Conservation (phyloP, 2,888 invertebrate genomes). For the Platypus cylindrus region DNA sequence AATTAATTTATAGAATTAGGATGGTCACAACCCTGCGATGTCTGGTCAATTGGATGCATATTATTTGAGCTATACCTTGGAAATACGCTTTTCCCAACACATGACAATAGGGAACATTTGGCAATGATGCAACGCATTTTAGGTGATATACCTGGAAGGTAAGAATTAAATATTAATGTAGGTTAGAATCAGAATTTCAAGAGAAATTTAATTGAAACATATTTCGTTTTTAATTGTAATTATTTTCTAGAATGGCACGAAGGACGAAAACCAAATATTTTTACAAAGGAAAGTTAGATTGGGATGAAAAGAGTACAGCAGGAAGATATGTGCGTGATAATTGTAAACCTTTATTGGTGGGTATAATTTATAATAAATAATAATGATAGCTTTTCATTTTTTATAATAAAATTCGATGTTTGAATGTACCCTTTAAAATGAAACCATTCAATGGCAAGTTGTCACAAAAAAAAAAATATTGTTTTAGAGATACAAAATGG, state of each 20-base stretch:
- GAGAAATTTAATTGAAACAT: no score
- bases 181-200: no score
- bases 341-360: constrained; percentile 89
- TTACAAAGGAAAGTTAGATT: constrained; percentile 92
- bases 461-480: no score
- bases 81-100: constrained; percentile 97
- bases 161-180: no score
- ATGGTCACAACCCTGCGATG: constrained; percentile 98
- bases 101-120: constrained; percentile 98
- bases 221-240: no score
- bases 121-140: constrained; percentile 99
- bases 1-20: constrained; percentile 70
- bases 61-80: constrained; percentile 98
- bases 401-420: no score
- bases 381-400: constrained; percentile 2
- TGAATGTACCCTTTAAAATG: no score
- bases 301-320: constrained; percentile 94
- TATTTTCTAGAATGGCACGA: constrained; percentile 56
- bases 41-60: constrained; percentile 99
- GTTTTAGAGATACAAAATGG: constrained; percentile 75
- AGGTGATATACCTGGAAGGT: constrained; percentile 93
- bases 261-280: constrained; percentile 97
- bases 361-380: constrained; percentile 27
- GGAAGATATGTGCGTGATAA: constrained; percentile 97
- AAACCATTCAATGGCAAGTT: no score